A percentile compares a stretch with the other conserved stretches of the same genome.
These are phyloP conservation scores for Craniophora ligustri DNA, from an alignment of 2,888 invertebrate species.

Conservation along the genomic window DNA sequence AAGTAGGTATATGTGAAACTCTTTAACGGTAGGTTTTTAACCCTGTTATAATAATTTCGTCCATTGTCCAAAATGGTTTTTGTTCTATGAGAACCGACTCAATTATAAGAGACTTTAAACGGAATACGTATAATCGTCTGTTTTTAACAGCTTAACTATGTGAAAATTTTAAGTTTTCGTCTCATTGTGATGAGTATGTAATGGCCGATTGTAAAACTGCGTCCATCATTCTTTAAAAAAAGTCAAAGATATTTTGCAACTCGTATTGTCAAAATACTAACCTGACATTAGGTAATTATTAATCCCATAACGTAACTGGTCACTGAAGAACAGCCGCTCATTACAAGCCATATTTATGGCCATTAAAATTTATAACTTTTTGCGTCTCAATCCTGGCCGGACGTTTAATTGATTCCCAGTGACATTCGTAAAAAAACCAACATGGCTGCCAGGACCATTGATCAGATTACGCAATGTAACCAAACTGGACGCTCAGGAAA, in stretches of 20 bases:
- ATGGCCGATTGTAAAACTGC: conserved; percentile 54
- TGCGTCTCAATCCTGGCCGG: conserved; percentile 67
- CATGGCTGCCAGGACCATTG: conserved; percentile 80
- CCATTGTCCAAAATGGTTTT: conserved; percentile 85
- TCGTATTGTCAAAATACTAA: conserved; percentile 40
- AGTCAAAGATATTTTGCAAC: conserved; percentile 4
- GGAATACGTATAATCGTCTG: conserved; percentile 85
- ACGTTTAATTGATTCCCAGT: conserved; percentile 81
- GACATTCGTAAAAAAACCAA: conserved; percentile 69
- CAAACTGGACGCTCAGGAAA: conserved; percentile 81
- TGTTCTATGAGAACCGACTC: conserved; percentile 87
- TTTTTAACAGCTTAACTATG: conserved; percentile 87
- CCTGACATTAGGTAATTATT: not conserved
- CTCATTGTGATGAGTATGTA: conserved; percentile 79
- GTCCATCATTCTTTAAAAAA: conserved; percentile 36
- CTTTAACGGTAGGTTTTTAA: conserved; percentile 76
- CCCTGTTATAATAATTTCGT: conserved; percentile 86
- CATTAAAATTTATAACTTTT: conserved; percentile 68
- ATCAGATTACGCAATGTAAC: conserved; percentile 86
- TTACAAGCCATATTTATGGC: conserved; percentile 65
- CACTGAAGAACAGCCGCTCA: conserved; percentile 66
- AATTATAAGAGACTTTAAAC: conserved; percentile 79
- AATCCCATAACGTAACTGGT: conserved; percentile 27
- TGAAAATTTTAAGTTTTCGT: conserved; percentile 80
- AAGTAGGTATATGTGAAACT: conserved; percentile 87